Base-by-base conservation (phyloP, 2,797 vertebrate species). In the Sciaenops ocellatus region DNA sequence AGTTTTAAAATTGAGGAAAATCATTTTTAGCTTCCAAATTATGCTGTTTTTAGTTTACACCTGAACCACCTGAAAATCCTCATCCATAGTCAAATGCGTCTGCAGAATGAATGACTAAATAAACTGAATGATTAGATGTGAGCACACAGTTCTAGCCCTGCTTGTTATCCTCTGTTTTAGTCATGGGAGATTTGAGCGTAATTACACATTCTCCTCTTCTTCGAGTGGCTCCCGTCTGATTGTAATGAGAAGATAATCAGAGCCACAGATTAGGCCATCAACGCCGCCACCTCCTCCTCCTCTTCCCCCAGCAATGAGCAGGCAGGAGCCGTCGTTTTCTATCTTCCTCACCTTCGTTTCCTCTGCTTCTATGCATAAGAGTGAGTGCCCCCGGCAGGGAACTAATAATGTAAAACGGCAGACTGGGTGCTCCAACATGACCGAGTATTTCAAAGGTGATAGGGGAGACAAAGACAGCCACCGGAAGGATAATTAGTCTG, bases 211-310 rank as follows among this genome's bases (percentile, higher is more conserved):
- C 88, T 85, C 71, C 81, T 91, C 86, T 86, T 86, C 87, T 70
- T 83, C 71, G 60, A 93, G 91, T 89, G 89, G 78, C 88, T 92
- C 78, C 85, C 65, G 70, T 89, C 90, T 93, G 94, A 94, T 93
- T 92, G 92, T 92, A 93, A 94, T 93, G 94, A 93, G 93, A 90
- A 93, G 92, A 93, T 94, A 95, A 94, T 95, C 95, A 95, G 90
- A 89, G 87, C 38, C 90, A 88, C 89, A 92, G 92, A 95, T 95
- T 95, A 95, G 90, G 82, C 86, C 85, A 86, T 94, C 93, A 93
- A 90, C 84, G 73, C 84, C 57, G 64, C 83, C 66, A 4, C 76
- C 84, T 68, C 73, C 60, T 68, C 73, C 60, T 42, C 76, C 84
- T 80, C 77, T 57, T 60, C 67, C 71, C 66, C 48, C 73, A 30